These are phyloP conservation scores for Megalonaias nervosa DNA, from an alignment of 1,140 invertebrate species.

Conservation along the genomic window DNA sequence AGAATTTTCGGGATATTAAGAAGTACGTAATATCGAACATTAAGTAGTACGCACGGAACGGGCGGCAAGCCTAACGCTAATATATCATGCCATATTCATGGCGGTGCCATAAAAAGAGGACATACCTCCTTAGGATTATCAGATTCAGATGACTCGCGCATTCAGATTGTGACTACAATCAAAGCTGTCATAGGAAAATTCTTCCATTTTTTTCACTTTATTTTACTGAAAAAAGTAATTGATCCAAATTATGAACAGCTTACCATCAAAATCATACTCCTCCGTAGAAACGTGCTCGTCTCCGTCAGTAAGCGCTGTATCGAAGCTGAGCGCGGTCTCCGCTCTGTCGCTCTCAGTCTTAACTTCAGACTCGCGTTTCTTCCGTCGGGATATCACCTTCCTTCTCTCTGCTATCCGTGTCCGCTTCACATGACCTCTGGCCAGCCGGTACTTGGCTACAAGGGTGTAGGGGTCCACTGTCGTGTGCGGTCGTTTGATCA, in stretches of 20 bases:
- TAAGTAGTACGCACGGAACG: too few species aligned
- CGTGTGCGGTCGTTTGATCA: constrained; percentile 24
- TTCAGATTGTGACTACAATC: too few species aligned
- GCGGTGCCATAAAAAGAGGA: too few species aligned
- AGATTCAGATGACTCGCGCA: too few species aligned
- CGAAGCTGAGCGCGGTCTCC: neutral
- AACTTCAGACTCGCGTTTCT: constrained; percentile 5
- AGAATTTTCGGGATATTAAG: too few species aligned
- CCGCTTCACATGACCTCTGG: constrained; percentile 12
- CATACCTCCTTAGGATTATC: too few species aligned
- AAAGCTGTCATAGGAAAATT: too few species aligned
- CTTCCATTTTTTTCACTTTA: too few species aligned
- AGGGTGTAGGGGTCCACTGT: constrained; percentile 29
- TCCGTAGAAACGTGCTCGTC: neutral
- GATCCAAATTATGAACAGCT: neutral
- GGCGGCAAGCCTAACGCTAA: too few species aligned
- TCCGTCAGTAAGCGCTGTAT: neutral
- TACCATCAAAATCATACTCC: constrained; percentile 4
- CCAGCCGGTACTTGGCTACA: constrained; percentile 31
- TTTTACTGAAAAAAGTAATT: too few species aligned
- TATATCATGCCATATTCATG: too few species aligned
- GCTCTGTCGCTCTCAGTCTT: constrained; percentile 1
- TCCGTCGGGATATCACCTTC: constrained; percentile 10
- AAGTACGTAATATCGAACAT: too few species aligned
- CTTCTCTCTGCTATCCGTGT: constrained; percentile 2